Conservation (phyloP, 1,140 invertebrate species). For the Achroia grisella region DNA sequence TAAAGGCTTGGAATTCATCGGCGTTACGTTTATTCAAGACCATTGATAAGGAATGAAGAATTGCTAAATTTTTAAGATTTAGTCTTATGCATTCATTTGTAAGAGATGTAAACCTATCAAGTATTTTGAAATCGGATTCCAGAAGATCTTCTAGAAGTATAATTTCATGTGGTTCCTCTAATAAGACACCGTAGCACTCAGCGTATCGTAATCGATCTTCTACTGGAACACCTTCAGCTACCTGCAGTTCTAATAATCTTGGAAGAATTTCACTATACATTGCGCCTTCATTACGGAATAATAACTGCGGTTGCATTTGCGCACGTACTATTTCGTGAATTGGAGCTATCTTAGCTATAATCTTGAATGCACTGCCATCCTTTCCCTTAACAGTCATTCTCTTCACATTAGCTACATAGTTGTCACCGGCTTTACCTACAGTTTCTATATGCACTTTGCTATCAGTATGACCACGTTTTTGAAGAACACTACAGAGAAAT, state of each 20-base stretch:
- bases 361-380: conserved; percentile 9
- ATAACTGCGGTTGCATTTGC: background rate
- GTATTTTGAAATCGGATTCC: conserved; percentile 51
- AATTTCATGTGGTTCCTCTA: conserved; percentile 54
- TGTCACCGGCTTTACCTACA: conserved; percentile 29
- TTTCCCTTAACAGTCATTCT: conserved; percentile 13
- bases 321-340: background rate
- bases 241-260: conserved; percentile 37
- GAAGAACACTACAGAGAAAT: background rate
- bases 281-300: conserved; percentile 32
- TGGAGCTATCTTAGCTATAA: conserved; percentile 17
- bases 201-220: conserved; percentile 38
- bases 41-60: conserved; percentile 73
- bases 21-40: conserved; percentile 59
- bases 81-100: conserved; percentile 56
- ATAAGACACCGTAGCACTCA: conserved; percentile 46
- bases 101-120: conserved; percentile 59
- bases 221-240: conserved; percentile 19
- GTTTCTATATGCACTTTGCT: conserved; percentile 1
- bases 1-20: conserved; percentile 25
- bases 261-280: conserved; percentile 52
- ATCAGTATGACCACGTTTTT: background rate
- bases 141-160: conserved; percentile 75
- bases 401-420: conserved; percentile 22
- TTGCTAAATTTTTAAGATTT: conserved; percentile 69